phyloP scores from a whole-genome alignment of 92 coral and sea anemone species.

The Pocillopora grandis region DNA sequence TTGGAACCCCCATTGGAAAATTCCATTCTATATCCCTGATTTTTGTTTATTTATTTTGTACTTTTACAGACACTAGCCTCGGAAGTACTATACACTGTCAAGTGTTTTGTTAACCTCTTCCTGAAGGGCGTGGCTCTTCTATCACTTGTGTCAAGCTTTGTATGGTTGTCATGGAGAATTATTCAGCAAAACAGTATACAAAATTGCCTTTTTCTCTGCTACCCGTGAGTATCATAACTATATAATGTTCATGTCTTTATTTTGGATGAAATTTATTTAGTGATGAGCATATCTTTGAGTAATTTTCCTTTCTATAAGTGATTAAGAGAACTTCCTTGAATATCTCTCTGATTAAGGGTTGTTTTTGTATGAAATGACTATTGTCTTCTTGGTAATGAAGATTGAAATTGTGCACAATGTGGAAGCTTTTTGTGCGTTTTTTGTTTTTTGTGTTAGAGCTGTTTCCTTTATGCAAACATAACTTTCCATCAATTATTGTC shows the following conservation, averaged over 20 bases:
- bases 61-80: constrained; percentile 66
- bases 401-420: too few species aligned
- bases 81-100: constrained; percentile 81
- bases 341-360: too few species aligned
- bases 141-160: constrained; percentile 51
- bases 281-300: neutral
- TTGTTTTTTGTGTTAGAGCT: too few species aligned
- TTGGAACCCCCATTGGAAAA: neutral
- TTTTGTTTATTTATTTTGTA: neutral
- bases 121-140: constrained; percentile 69
- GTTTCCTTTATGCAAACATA: too few species aligned
- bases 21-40: neutral
- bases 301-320: neutral
- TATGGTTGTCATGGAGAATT: constrained; percentile 89
- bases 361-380: too few species aligned
- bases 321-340: too few species aligned
- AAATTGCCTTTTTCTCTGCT: constrained; percentile 81
- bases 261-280: neutral
- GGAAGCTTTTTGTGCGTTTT: too few species aligned
- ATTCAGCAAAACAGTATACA: constrained; percentile 80
- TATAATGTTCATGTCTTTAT: neutral
- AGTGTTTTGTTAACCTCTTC: constrained; percentile 59
- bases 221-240: constrained; percentile 84
- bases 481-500: too few species aligned
- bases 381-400: too few species aligned